These are phyloP conservation scores for Lepisosteus osseus DNA, from an alignment of 2,113 vertebrate species.

Conservation along the genomic window DNA sequence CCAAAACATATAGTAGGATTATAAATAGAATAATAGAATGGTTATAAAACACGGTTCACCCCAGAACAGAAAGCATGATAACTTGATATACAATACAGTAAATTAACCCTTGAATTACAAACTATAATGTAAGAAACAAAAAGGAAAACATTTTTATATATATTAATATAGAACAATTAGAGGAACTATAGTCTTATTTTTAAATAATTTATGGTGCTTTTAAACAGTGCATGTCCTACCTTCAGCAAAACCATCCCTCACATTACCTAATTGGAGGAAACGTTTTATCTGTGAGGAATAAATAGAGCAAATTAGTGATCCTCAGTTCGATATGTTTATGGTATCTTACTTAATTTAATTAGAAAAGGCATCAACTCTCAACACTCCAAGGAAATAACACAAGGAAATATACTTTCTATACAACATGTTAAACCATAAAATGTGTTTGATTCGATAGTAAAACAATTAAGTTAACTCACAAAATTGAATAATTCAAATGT, in stretches of 20 bases:
- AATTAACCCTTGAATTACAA: too few relatives aligned
- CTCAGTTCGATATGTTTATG: constrained; percentile 2
- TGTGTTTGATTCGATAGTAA: constrained; percentile 22
- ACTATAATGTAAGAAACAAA: too few relatives aligned
- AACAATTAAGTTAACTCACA: not conserved
- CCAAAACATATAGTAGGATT: too few relatives aligned
- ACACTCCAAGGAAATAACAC: not conserved
- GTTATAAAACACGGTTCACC: too few relatives aligned
- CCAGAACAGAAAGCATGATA: too few relatives aligned
- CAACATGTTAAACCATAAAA: constrained; percentile 9
- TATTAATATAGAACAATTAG: too few relatives aligned
- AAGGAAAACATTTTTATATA: too few relatives aligned
- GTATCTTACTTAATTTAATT: constrained; percentile 13
- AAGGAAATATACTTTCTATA: constrained; percentile 34
- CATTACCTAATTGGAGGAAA: constrained; percentile 1
- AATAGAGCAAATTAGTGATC: constrained; percentile 14
- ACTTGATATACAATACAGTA: too few relatives aligned
- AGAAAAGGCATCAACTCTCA: constrained; percentile 37
- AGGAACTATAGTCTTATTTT: too few relatives aligned
- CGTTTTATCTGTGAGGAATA: constrained; percentile 2
- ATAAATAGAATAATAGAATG: too few relatives aligned
- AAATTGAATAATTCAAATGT: not conserved
- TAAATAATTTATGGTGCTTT: too few relatives aligned
- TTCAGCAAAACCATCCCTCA: not conserved
- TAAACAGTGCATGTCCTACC: not conserved